Evolutionary conservation across 2,797 vertebrate species (phyloP).

Genomic region (Pseudomugil tenellus): DNA sequence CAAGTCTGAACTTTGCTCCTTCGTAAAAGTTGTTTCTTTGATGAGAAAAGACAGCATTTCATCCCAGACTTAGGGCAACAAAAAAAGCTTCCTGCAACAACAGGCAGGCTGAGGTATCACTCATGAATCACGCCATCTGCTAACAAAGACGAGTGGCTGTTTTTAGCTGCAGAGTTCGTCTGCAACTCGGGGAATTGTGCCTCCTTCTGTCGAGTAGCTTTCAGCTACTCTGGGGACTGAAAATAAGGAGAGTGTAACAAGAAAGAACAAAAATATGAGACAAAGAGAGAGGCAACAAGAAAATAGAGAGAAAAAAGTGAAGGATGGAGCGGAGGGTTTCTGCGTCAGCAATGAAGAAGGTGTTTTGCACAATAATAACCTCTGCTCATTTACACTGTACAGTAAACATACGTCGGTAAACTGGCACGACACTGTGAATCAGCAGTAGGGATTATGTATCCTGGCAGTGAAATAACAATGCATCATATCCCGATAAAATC

Average conservation of each 20-base stretch:
- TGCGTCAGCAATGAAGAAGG: conserved; percentile 39
- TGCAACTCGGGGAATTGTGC: conserved; percentile 59
- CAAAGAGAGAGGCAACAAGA: conserved; percentile 12
- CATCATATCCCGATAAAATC: conserved; percentile 27
- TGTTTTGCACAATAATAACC: conserved; percentile 63
- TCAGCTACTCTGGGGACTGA: conserved; percentile 69
- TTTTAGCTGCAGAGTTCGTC: conserved; percentile 72
- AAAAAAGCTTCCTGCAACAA: conserved; percentile 33
- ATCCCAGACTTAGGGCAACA: conserved; percentile 19
- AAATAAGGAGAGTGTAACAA: conserved; percentile 53
- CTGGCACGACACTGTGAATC: conserved; percentile 45
- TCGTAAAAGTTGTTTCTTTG: conserved; percentile 14
- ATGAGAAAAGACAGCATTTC: conserved; percentile 41
- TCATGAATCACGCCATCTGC: conserved; percentile 50
- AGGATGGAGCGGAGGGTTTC: conserved; percentile 38
- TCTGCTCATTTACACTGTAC: conserved; percentile 56
- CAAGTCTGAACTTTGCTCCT: conserved; percentile 18
- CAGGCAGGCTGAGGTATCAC: conserved; percentile 48
- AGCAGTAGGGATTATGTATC: conserved; percentile 36
- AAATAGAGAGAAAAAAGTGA: conserved; percentile 20
- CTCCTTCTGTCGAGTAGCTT: conserved; percentile 58
- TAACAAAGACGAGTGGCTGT: conserved; percentile 68
- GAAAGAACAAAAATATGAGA: conserved; percentile 40
- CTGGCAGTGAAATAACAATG: conserved; percentile 4
- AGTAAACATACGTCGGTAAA: conserved; percentile 54